Percentiles rank a stretch among this genome's conserved stretches.
Conservation (phyloP, 2,113 vertebrate genomes). For the Cyanocitta stelleri region DNA sequence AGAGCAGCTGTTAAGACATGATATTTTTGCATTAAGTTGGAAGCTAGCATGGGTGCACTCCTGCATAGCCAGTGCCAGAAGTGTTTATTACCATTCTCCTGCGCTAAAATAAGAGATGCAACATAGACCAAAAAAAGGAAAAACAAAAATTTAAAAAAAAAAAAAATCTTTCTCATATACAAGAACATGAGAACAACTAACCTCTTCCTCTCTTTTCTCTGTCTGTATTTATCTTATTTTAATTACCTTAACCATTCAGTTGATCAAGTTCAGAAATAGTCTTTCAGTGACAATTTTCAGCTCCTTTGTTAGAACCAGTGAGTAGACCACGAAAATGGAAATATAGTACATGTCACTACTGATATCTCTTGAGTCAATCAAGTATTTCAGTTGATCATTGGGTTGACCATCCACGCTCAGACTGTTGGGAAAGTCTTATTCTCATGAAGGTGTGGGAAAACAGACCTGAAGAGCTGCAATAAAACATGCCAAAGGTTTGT, state of each 20-base stretch:
- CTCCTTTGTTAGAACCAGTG: background rate
- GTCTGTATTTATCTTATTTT: background rate
- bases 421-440: background rate
- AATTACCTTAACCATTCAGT: background rate
- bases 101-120: background rate
- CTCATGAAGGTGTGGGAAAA: background rate
- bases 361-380: background rate
- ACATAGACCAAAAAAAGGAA: background rate
- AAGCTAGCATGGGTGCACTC: background rate
- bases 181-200: background rate
- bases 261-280: background rate
- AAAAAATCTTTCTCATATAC: background rate
- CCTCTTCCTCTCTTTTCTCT: background rate
- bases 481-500: background rate
- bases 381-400: background rate
- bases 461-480: background rate
- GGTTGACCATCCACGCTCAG: background rate
- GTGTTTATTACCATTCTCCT: background rate
- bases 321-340: background rate
- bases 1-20: background rate
- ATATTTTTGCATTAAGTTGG: background rate
- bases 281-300: background rate
- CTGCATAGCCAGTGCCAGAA: background rate
- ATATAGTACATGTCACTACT: background rate
- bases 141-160: background rate